phyloP scores from a whole-genome alignment of 2,888 invertebrate genomes.

The Tetropium fuscum region DNA sequence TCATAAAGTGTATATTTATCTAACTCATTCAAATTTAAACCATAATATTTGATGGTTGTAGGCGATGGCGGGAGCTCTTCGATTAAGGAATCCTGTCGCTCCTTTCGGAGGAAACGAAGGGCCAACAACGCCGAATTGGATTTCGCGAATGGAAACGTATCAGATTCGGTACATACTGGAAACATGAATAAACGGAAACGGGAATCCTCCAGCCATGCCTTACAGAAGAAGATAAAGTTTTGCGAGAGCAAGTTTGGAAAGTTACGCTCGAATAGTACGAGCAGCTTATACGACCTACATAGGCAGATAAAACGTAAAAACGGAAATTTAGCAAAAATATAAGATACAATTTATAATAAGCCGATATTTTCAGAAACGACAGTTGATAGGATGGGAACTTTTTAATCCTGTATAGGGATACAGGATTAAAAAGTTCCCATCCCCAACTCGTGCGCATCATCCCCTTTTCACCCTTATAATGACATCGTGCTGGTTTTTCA shows the following conservation, averaged over 20 bases:
- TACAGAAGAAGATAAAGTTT: constrained; percentile 35
- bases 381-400: too few relatives aligned
- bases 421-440: too few relatives aligned
- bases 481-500: too few relatives aligned
- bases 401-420: too few relatives aligned
- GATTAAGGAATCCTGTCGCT: too few relatives aligned
- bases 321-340: too few relatives aligned
- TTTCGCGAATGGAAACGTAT: constrained; percentile 1
- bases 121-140: constrained; percentile 18
- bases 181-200: constrained; percentile 25
- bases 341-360: too few relatives aligned
- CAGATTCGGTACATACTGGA: neutral
- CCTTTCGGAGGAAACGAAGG: constrained; percentile 13
- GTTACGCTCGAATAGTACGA: constrained; percentile 23
- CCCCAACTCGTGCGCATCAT: too few relatives aligned
- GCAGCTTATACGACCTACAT: constrained; percentile 39
- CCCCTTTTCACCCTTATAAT: too few relatives aligned
- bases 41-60: neutral
- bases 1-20: constrained; percentile 35
- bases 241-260: constrained; percentile 35
- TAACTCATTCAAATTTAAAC: constrained; percentile 1
- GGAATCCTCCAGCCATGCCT: constrained; percentile 25
- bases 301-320: constrained; percentile 40
- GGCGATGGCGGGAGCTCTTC: constrained; percentile 1
- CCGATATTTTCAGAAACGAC: too few relatives aligned